Evolutionary conservation across 2,888 invertebrate species (phyloP).

Genomic region (Pecten maximus): DNA sequence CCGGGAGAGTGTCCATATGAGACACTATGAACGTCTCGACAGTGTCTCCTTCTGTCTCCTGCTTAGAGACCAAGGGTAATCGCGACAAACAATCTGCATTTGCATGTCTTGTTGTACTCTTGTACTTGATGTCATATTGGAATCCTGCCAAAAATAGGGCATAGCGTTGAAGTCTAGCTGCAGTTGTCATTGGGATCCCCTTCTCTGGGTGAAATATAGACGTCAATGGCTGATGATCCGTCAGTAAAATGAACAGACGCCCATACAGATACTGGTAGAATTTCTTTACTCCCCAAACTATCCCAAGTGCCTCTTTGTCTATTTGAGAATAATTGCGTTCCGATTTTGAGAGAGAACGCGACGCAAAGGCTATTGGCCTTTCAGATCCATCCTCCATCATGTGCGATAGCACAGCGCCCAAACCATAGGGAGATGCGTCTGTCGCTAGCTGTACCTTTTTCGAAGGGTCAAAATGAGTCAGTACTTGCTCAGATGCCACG

Average conservation of each 20-base stretch:
- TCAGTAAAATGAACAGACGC: constrained; percentile 38
- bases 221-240: constrained; percentile 58
- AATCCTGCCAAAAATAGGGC: constrained; percentile 61
- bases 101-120: constrained; percentile 57
- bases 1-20: too few species aligned
- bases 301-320: constrained; percentile 57
- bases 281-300: constrained; percentile 53
- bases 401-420: too few species aligned
- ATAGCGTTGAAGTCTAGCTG: too few species aligned
- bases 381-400: too few species aligned
- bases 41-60: too few species aligned
- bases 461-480: constrained; percentile 35
- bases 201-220: constrained; percentile 56
- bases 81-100: constrained; percentile 76
- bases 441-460: neutral
- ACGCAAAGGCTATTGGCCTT: constrained; percentile 59
- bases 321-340: constrained; percentile 57
- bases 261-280: constrained; percentile 60
- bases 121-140: constrained; percentile 53
- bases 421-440: too few species aligned
- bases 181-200: too few species aligned
- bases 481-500: constrained; percentile 36
- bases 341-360: too few species aligned
- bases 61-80: too few species aligned
- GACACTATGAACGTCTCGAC: too few species aligned